phyloP scores from a whole-genome alignment of 1,140 invertebrate species.

The Diorhabda carinulata region DNA sequence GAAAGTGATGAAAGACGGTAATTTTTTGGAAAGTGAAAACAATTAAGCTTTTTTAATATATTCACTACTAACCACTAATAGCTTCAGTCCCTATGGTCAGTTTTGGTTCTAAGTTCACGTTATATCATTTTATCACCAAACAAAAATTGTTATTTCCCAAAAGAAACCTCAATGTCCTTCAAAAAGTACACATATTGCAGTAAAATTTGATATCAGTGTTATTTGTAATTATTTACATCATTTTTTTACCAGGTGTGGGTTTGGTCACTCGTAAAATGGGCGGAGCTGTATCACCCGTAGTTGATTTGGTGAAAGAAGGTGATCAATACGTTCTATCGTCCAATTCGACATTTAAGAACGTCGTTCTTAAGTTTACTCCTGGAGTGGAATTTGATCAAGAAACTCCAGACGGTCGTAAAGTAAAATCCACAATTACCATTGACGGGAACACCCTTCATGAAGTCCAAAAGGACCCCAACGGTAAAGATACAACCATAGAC shows the following conservation, averaged over 20 bases:
- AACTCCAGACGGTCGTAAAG: conserved; percentile 78
- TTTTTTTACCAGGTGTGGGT: conserved; percentile 65
- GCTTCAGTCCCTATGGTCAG: too few species aligned
- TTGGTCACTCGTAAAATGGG: conserved; percentile 72
- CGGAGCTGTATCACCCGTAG: conserved; percentile 65
- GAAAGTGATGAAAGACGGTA: too few species aligned
- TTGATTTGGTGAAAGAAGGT: conserved; percentile 65
- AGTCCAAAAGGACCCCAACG: conserved; percentile 64
- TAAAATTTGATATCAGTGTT: too few species aligned
- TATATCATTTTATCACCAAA: too few species aligned
- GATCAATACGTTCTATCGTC: conserved; percentile 71
- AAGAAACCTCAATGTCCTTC: too few species aligned
- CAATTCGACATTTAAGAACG: conserved; percentile 79
- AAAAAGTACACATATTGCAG: too few species aligned
- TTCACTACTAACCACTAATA: too few species aligned
- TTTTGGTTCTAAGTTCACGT: too few species aligned
- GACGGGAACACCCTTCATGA: conserved; percentile 69
- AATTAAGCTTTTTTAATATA: too few species aligned
- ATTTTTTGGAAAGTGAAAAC: too few species aligned
- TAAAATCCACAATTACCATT: conserved; percentile 65
- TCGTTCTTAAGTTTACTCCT: conserved; percentile 72
- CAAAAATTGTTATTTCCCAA: too few species aligned
- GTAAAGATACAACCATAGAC: conserved; percentile 61
- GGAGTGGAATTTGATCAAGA: conserved; percentile 82
- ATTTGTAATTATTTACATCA: too few species aligned